Evolutionary conservation across 1,140 invertebrate species (phyloP).

Genomic region (Notospermus geniculatus): DNA sequence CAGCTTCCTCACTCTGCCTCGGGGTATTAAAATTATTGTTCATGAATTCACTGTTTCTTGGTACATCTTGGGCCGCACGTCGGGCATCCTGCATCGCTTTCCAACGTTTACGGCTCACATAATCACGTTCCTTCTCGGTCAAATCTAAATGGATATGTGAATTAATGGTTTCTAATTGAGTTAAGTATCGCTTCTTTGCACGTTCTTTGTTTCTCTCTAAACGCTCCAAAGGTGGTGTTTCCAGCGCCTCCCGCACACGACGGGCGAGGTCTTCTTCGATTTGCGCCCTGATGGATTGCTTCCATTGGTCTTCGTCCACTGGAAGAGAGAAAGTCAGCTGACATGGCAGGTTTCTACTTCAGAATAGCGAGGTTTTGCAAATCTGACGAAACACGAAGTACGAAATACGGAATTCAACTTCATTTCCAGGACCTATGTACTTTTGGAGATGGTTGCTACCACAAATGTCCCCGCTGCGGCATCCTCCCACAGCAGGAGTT

Average conservation of each 20-base stretch:
- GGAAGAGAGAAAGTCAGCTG: not conserved
- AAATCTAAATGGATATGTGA: conserved; percentile 36
- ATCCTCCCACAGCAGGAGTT: too few relatives aligned
- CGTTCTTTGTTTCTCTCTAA: conserved; percentile 9
- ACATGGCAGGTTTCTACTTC: not conserved
- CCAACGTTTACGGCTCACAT: conserved; percentile 32
- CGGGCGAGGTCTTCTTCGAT: conserved; percentile 48
- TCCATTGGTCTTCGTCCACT: conserved; percentile 40
- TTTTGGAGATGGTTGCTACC: not conserved
- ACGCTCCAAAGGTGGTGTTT: conserved; percentile 48
- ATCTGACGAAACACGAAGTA: too few relatives aligned
- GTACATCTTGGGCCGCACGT: not conserved
- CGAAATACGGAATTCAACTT: too few relatives aligned
- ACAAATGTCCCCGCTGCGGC: too few relatives aligned
- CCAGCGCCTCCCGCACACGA: conserved; percentile 47
- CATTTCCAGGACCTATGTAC: too few relatives aligned
- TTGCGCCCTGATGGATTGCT: conserved; percentile 39
- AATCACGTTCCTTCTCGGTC: conserved; percentile 32
- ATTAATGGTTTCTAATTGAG: conserved; percentile 32
- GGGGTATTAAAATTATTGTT: not conserved
- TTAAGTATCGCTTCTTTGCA: conserved; percentile 12
- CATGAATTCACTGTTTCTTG: not conserved
- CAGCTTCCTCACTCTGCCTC: not conserved
- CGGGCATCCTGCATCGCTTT: conserved; percentile 8
- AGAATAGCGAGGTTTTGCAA: too few relatives aligned